Conservation (phyloP, 2,888 invertebrate genomes). For the Gnatocerus cornutus region DNA sequence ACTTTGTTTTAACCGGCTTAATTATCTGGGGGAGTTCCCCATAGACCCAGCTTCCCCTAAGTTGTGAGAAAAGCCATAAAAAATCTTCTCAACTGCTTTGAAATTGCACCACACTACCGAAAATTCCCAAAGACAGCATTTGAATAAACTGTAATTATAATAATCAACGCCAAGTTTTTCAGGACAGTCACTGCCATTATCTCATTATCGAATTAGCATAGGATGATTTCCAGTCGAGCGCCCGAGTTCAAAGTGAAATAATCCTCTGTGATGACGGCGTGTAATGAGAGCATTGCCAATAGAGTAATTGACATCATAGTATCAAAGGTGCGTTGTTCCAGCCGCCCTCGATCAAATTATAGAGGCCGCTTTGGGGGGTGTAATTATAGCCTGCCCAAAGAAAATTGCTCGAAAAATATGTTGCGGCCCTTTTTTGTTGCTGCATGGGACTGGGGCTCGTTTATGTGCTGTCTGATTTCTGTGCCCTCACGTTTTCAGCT, state of each 20-base stretch:
- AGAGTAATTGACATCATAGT: slow-evolving; percentile 69
- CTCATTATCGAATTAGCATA: slow-evolving; percentile 55
- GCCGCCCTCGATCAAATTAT: slow-evolving; percentile 69
- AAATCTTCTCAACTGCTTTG: neutral
- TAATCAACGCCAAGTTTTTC: neutral
- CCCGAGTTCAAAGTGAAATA: slow-evolving; percentile 57
- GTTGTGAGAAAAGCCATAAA: slow-evolving; percentile 33
- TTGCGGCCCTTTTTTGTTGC: slow-evolving; percentile 53
- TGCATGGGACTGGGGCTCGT: slow-evolving; percentile 42
- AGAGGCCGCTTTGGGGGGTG: slow-evolving; percentile 67
- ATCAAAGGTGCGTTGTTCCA: slow-evolving; percentile 67
- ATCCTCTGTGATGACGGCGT: slow-evolving; percentile 36
- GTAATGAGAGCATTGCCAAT: slow-evolving; percentile 54
- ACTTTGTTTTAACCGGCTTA: slow-evolving; percentile 56
- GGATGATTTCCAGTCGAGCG: slow-evolving; percentile 55
- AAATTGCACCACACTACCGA: no score
- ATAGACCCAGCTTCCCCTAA: slow-evolving; percentile 48
- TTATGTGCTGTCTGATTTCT: slow-evolving; percentile 47
- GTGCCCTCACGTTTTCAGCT: slow-evolving; percentile 44
- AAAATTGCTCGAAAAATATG: slow-evolving; percentile 70
- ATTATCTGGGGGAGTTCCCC: slow-evolving; percentile 23
- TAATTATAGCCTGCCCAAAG: slow-evolving; percentile 69
- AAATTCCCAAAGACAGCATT: no score
- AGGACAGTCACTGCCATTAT: neutral
- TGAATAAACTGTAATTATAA: neutral